Evolutionary conservation across 2,113 vertebrate genomes (phyloP), one percentile per base, ranked within the genome.

Genomic region (Anarrhichthys ocellatus): DNA sequence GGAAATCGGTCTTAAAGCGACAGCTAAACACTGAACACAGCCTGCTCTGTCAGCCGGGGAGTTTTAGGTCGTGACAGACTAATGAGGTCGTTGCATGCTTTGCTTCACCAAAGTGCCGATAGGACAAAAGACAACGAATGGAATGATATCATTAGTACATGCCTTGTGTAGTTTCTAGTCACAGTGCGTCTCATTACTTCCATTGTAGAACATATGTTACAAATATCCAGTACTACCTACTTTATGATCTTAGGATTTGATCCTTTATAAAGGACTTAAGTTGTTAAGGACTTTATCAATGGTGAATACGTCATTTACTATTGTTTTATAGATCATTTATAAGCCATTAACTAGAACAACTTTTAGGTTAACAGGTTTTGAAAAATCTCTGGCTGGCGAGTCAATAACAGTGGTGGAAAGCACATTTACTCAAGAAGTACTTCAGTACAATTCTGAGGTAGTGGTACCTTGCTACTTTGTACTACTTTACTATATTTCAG

Each of bases 1-100:
- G 98, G 98, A 98, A 99, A 98, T 96, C 93, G 95, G 95, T 94
- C 96, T 98, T 98, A 97, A 97, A 97, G 97, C 95, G 96, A 96
- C 97, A 96, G 97, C 93, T 65, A n/a, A 76, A 79, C 71, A 32
- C 29, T 0, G 83, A 52, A 1, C 80, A 11, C 82, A 9, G 78
- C 6, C 82, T 75, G 80, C 67, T 61, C 74, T 1, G 73, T 66
- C 44, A 68, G 59, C 62, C 83, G 78, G 70, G 76, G 4, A 75
- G 87, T 13, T 13, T 80, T 4, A 14, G 84, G 92, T 94, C 93
- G 93, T 94, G 93, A 94, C 89, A 71, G 80, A 84, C 88, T 90
- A 89, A 89, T 83, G 82, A 90, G 64, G 81, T 88, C 88, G 83
- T 89, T 78, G 83, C 22, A 24, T 6, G 81, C 56, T 79, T 38